Evolutionary conservation across 2,888 invertebrate species (phyloP).

Genomic region (Micropterix aruncella): DNA sequence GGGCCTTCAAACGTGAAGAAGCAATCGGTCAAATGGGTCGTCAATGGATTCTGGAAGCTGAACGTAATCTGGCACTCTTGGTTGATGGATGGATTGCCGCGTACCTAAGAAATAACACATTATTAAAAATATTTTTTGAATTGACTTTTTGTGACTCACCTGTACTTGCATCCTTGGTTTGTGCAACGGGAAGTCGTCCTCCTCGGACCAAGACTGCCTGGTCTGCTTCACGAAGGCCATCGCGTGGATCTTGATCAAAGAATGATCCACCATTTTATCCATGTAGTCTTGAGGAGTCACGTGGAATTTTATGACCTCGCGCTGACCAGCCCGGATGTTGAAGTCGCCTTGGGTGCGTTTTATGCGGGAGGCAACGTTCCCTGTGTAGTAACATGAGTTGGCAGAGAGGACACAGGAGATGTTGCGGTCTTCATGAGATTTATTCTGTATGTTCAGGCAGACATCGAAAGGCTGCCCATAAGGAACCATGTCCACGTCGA

Average conservation of each 20-base stretch:
- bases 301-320: conserved; percentile 45
- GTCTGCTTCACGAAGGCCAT: conserved; percentile 59
- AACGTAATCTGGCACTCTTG: conserved; percentile 40
- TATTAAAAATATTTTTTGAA: conserved; percentile 2
- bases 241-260: conserved; percentile 58
- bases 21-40: conserved; percentile 47
- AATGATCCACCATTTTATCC: conserved; percentile 54
- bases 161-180: conserved; percentile 53
- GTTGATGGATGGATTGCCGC: conserved; percentile 34
- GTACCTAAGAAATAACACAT: conserved; percentile 20
- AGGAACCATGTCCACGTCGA: conserved; percentile 49
- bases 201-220: conserved; percentile 58
- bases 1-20: conserved; percentile 56
- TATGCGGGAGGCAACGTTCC: conserved; percentile 47
- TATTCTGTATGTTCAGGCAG: conserved; percentile 50
- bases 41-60: conserved; percentile 55
- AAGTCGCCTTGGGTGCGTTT: conserved; percentile 47
- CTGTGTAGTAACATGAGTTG: conserved; percentile 54
- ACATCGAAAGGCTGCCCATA: conserved; percentile 54
- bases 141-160: conserved; percentile 22
- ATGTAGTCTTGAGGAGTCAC: conserved; percentile 53
- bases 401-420: conserved; percentile 48
- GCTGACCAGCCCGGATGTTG: conserved; percentile 43
- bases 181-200: conserved; percentile 55
- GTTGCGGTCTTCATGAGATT: conserved; percentile 44